phyloP scores from a whole-genome alignment of 1,140 invertebrate genomes.

The Zaprionus gabonicus region DNA sequence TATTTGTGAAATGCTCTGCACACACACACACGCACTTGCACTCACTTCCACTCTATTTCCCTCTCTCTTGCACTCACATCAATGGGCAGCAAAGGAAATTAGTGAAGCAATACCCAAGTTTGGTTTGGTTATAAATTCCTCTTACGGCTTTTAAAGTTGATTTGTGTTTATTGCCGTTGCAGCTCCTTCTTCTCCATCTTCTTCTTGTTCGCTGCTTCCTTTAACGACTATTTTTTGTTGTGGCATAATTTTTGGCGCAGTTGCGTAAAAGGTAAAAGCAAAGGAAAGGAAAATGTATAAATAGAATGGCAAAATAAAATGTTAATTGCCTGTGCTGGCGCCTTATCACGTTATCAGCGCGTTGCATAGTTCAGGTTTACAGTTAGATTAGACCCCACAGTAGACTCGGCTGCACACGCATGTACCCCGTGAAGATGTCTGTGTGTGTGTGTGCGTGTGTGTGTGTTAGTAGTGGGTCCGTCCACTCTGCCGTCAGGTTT shows the following conservation, averaged over 20 bases:
- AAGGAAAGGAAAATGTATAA: neutral
- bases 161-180: conserved; percentile 35
- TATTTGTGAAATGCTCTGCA: conserved; percentile 31
- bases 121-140: conserved; percentile 43
- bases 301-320: conserved; percentile 21
- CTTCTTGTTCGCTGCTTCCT: conserved; percentile 20
- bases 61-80: conserved; percentile 8
- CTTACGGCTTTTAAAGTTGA: conserved; percentile 39
- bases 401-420: neutral
- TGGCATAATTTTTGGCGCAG: conserved; percentile 54
- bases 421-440: neutral
- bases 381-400: conserved; percentile 41
- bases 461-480: neutral
- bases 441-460: neutral
- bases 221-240: conserved; percentile 33
- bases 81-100: conserved; percentile 36
- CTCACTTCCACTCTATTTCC: neutral
- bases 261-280: neutral
- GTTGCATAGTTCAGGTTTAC: conserved; percentile 53
- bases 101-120: conserved; percentile 33
- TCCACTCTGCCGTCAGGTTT: conserved; percentile 34
- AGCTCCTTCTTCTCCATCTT: conserved; percentile 6
- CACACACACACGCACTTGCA: neutral
- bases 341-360: conserved; percentile 52
- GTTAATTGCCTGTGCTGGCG: conserved; percentile 33